phyloP scores from a whole-genome alignment of 1,140 invertebrate genomes.

The Brachionus angularis region DNA sequence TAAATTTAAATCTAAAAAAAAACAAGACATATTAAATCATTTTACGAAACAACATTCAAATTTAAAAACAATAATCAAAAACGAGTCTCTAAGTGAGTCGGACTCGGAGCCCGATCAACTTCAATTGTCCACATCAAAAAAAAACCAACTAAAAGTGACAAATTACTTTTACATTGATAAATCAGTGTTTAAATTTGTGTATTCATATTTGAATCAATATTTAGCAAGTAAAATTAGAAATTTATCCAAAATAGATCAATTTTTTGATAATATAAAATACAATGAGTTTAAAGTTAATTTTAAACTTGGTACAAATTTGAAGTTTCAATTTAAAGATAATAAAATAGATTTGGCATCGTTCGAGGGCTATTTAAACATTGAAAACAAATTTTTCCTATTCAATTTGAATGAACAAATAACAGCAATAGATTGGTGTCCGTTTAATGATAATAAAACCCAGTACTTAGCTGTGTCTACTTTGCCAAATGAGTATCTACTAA shows the following conservation, averaged over 20 bases:
- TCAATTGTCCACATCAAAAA: slow-evolving; percentile 16
- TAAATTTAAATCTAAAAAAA: slow-evolving; percentile 30
- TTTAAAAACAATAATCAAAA: background rate
- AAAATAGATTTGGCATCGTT: background rate
- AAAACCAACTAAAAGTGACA: slow-evolving; percentile 8
- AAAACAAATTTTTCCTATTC: background rate
- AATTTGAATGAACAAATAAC: slow-evolving; percentile 13
- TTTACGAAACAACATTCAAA: slow-evolving; percentile 10
- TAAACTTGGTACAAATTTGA: background rate
- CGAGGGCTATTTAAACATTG: background rate
- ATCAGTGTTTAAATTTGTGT: background rate
- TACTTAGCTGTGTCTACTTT: slow-evolving; percentile 1
- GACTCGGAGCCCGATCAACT: background rate
- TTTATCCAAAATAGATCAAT: slow-evolving; percentile 7
- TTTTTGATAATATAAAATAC: background rate
- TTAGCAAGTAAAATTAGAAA: background rate
- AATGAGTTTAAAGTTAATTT: background rate
- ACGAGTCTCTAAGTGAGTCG: background rate
- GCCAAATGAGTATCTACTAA: background rate
- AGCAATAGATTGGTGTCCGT: slow-evolving; percentile 10
- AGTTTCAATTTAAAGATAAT: background rate
- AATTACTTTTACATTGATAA: slow-evolving; percentile 9
- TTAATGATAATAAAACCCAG: background rate
- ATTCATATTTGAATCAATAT: background rate
- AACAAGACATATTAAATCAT: slow-evolving; percentile 40